phyloP scores from a whole-genome alignment of 2,113 vertebrate genomes.

The Pollachius pollachius region DNA sequence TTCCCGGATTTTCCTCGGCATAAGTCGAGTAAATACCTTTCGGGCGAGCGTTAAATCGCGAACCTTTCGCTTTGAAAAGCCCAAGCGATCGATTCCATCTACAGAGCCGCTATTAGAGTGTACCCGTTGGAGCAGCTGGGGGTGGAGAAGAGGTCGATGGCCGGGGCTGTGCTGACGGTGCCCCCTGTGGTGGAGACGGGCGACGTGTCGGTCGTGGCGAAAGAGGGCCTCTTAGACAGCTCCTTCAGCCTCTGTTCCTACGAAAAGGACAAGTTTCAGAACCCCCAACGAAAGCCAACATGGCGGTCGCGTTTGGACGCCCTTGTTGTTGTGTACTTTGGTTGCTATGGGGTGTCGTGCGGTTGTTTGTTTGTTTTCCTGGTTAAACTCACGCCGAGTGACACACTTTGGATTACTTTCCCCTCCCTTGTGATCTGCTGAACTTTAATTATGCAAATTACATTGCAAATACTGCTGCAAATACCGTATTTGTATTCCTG shows the following conservation, averaged over 20 bases:
- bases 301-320: not conserved
- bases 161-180: conserved; percentile 88
- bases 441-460: too few species aligned
- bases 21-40: too few species aligned
- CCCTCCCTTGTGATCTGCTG: too few species aligned
- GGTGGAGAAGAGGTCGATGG: conserved; percentile 95
- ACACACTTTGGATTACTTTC: too few species aligned
- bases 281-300: not conserved
- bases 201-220: conserved; percentile 92
- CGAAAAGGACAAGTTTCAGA: not conserved
- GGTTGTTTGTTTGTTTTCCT: not conserved
- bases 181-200: conserved; percentile 90
- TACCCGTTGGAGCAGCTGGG: conserved; percentile 94
- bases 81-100: too few species aligned
- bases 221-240: conserved; percentile 93
- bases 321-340: not conserved
- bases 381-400: not conserved
- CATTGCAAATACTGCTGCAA: too few species aligned
- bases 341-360: too few species aligned
- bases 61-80: too few species aligned
- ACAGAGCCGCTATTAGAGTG: not conserved
- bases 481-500: too few species aligned
- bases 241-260: conserved; percentile 97
- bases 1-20: too few species aligned
- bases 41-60: too few species aligned